Evolutionary conservation across 2,888 invertebrate genomes (phyloP).

Genomic region (Tetropium fuscum): DNA sequence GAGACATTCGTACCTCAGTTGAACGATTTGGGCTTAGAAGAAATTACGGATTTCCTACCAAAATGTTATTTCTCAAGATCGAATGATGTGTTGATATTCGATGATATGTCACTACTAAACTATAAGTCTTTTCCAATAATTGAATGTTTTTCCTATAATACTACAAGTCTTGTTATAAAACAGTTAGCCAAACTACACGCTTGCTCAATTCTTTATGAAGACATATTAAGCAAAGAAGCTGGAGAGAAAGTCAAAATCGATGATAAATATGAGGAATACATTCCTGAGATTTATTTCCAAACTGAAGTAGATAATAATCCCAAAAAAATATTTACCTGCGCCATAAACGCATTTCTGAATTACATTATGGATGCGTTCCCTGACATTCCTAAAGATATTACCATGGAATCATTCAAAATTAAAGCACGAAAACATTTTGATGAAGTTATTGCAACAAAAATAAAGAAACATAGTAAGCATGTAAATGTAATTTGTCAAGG

Average conservation of each 20-base stretch:
- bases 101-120: slow-evolving; percentile 55
- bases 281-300: slow-evolving; percentile 35
- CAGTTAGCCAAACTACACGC: slow-evolving; percentile 56
- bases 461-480: slow-evolving; percentile 58
- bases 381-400: slow-evolving; percentile 27
- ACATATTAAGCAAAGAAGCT: slow-evolving; percentile 41
- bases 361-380: slow-evolving; percentile 36
- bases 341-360: slow-evolving; percentile 9
- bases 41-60: slow-evolving; percentile 53
- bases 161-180: slow-evolving; percentile 43
- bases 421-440: slow-evolving; percentile 20
- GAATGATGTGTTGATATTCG: slow-evolving; percentile 60
- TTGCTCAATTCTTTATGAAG: slow-evolving; percentile 56
- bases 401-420: slow-evolving; percentile 30
- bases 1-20: slow-evolving; percentile 56
- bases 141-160: slow-evolving; percentile 39
- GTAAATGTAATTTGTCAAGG: slow-evolving; percentile 62
- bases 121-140: slow-evolving; percentile 33
- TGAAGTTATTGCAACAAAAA: slow-evolving; percentile 51
- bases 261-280: slow-evolving; percentile 50
- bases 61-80: slow-evolving; percentile 58
- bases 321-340: too few relatives aligned
- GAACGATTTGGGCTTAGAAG: slow-evolving; percentile 53
- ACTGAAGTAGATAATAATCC: not conserved
- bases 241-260: slow-evolving; percentile 43